Base-by-base conservation (phyloP, 2,888 invertebrate species). In the Aleiodes alternator region DNA sequence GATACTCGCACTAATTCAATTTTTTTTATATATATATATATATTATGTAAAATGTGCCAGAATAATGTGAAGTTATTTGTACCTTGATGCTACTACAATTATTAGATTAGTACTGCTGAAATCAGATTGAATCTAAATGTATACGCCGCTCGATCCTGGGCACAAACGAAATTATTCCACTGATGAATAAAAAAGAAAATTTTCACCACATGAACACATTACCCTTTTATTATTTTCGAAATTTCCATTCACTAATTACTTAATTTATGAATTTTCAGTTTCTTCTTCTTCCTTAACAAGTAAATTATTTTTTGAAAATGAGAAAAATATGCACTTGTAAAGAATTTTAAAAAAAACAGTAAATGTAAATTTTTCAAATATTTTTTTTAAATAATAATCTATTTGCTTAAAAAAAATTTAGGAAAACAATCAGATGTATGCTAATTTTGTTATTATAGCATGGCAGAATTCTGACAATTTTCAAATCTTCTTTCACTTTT, bases 11-110 rank as follows among this genome's bases (percentile, higher is more conserved):
- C 34, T 38, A 31, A 64, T 43, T 14, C 43, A 43, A 3, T 64
- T 59, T 59, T 23, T 23, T 23, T 23, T 23, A 23, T 23, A 23
- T 64, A 64, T 64, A 64, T 23, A 23, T 23, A 23, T 64, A 64
- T 64, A 64, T 48, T 9, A 48, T 64, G 48, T 43, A 64, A 14
- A 64, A 64, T 64, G 64, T 64, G 64, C 64, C 64, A 64, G 64
- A 64, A 64, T 64, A 64, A 43, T 14, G n/a, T n/a, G 34, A 16
- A 64, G 48, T 64, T 48, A 9, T 43, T 64, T 64, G 64, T 64
- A 64, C 64, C 64, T 64, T 64, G 43, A 43, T 14, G 64, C 64
- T 16, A 64, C 34, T 43, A 64, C 14, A 38, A 64, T 64, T 34
- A 59, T 34, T 64, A 43, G 64, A 64, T 48, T 64, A 31, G 31